Evolutionary conservation across 2,888 invertebrate species (phyloP).

Genomic region (Priocnemis perturbator): DNA sequence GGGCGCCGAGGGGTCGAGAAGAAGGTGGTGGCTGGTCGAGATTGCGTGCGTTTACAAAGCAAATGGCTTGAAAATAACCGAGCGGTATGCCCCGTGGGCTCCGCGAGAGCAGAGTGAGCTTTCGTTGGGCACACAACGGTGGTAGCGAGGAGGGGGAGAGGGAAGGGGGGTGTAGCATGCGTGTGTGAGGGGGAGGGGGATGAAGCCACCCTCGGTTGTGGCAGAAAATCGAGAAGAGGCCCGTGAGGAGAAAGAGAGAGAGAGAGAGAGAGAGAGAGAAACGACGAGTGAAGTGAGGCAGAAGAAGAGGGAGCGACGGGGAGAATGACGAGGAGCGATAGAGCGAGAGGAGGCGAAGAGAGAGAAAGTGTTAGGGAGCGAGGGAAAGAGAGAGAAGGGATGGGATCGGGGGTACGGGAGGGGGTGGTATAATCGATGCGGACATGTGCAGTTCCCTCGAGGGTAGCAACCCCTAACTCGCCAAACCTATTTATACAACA

Average conservation of each 20-base stretch:
- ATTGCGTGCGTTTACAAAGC: constrained; percentile 74
- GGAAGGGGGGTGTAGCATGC: not conserved
- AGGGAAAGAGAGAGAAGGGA: constrained; percentile 12
- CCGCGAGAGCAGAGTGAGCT: constrained; percentile 54
- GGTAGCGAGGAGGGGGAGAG: constrained; percentile 35
- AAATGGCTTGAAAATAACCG: constrained; percentile 75
- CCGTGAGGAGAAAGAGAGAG: not conserved
- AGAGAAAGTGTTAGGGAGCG: constrained; percentile 14
- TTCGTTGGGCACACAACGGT: constrained; percentile 41
- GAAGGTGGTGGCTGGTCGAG: constrained; percentile 55
- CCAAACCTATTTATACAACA: constrained; percentile 76
- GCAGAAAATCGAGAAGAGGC: constrained; percentile 2
- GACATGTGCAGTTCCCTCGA: constrained; percentile 75
- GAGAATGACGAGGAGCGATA: not conserved
- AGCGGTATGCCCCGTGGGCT: constrained; percentile 66
- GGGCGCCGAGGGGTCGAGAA: no score
- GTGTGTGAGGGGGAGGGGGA: constrained; percentile 4
- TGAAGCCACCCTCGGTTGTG: not conserved
- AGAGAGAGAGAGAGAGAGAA: not conserved
- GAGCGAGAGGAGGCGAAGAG: constrained; percentile 4
- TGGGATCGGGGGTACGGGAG: constrained; percentile 50
- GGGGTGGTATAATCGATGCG: constrained; percentile 73
- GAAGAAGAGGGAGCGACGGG: constrained; percentile 16
- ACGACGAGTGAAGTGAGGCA: constrained; percentile 21
- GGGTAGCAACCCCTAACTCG: constrained; percentile 74